Base-by-base conservation (phyloP, 37 sponge, comb jelly and placozoan genomes). In the Aplysina aerophoba region DNA sequence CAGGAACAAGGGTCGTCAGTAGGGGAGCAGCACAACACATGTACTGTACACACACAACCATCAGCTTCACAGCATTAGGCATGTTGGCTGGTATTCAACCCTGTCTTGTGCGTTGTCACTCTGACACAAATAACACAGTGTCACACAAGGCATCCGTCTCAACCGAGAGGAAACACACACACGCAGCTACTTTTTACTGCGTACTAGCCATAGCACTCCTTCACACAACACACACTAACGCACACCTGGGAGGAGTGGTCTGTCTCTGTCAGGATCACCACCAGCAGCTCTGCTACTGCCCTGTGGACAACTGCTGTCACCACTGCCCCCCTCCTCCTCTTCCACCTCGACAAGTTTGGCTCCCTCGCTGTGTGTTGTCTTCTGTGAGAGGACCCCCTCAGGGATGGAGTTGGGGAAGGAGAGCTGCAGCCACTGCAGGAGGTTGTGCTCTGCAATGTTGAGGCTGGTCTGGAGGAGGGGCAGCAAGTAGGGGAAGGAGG, bases 371-470 rank as follows among this genome's bases (percentile, higher is more conserved):
- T n/a, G 55, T 0, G 4, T 62, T n/a, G 11, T 13, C 24, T 62
- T 62, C 4, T n/a, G 27, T 2, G 17, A 30, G 34, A 69, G 34
- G 28, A 69, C 71, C 16, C 37, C 28, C 31, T 59, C 22, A 24
- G 81, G 8, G 80, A 75, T 21, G 71, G 37, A 62, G 66, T 38
- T 64, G 66, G 79, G 71, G 63, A 80, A 60, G 81, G 81, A 40
- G 59, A 50, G 79, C 59, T 88, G 80, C 12, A 88, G 63, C 20
- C 82, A 57, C 28, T 59, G 66, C 65, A 87, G 65, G 35, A 92
- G 25, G 67, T 92, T 92, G 66, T 88, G 67, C 82, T 92, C 86
- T 28, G 84, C 58, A n/a, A 92, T 65, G 20, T 88, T 66, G 27
- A 77, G 40, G 65, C 81, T 80, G 5, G 66, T 87, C 87, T 87